phyloP scores from a whole-genome alignment of 2,113 vertebrate species.

The Centrocercus urophasianus region DNA sequence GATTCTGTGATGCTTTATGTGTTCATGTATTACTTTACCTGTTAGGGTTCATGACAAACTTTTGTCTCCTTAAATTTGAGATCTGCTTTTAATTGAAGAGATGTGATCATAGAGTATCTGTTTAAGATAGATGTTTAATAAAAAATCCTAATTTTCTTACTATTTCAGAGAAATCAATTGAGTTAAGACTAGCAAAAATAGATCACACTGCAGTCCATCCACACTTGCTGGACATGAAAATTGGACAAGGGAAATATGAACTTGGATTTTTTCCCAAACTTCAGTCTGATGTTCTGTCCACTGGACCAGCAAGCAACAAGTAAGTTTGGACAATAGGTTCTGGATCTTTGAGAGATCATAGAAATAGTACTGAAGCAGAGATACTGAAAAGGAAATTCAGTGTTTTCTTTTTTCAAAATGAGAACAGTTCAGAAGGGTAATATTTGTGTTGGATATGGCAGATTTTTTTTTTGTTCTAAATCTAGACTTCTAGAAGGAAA shows the following conservation, averaged over 20 bases:
- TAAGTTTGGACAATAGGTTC: conserved; percentile 58
- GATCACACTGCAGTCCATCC: conserved; percentile 97
- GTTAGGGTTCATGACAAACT: background rate
- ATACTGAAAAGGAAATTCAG: background rate
- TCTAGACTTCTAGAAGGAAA: background rate
- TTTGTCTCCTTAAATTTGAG: background rate
- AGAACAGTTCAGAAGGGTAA: background rate
- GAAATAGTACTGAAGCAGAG: background rate
- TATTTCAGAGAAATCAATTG: conserved; percentile 92
- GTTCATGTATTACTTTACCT: background rate
- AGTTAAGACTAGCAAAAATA: conserved; percentile 93
- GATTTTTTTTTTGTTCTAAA: background rate
- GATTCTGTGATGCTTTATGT: background rate
- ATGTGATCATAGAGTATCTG: background rate
- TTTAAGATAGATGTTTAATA: background rate
- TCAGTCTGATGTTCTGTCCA: conserved; percentile 94
- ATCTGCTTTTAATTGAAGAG: background rate
- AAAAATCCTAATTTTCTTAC: background rate
- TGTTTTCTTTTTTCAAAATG: background rate
- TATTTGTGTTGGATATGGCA: background rate
- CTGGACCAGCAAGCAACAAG: conserved; percentile 96
- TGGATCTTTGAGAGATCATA: background rate
- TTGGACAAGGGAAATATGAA: conserved; percentile 97
- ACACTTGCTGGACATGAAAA: conserved; percentile 98
- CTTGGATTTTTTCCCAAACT: conserved; percentile 96